Conservation (phyloP, 2,113 vertebrate species). For the Scortum barcoo region DNA sequence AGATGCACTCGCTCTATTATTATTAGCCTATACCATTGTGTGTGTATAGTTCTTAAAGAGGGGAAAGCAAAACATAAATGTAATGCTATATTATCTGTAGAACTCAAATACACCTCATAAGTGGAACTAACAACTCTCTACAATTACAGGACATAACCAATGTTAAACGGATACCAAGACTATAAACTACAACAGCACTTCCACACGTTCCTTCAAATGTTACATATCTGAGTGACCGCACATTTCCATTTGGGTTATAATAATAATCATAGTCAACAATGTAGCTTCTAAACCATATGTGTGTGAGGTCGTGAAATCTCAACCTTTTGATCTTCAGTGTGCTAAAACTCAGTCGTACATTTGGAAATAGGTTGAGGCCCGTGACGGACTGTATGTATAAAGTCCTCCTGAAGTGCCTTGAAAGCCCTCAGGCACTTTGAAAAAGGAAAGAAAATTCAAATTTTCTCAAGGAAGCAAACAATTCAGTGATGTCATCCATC, state of each 20-base stretch:
- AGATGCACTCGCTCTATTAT: no score
- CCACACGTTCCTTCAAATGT: no score
- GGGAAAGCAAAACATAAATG: no score
- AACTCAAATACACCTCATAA: no score
- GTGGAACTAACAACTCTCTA: no score
- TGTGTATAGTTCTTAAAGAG: no score
- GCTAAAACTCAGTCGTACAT: not conserved
- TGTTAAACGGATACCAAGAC: no score
- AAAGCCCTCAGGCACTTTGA: not conserved
- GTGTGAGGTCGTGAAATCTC: not conserved
- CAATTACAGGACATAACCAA: no score
- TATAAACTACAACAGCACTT: no score
- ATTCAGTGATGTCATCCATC: constrained; percentile 22
- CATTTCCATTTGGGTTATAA: not conserved
- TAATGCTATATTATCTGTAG: no score
- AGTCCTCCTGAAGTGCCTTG: not conserved
- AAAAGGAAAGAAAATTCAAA: not conserved
- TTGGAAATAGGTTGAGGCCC: not conserved
- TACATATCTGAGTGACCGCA: not conserved
- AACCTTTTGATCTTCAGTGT: not conserved
- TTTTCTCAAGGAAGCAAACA: constrained; percentile 24
- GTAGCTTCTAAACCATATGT: not conserved
- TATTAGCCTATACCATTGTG: no score
- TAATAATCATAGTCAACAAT: not conserved
- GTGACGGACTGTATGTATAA: no score